Evolutionary conservation across 2,797 vertebrate genomes (phyloP).

Genomic region (Rallus crepitans): DNA sequence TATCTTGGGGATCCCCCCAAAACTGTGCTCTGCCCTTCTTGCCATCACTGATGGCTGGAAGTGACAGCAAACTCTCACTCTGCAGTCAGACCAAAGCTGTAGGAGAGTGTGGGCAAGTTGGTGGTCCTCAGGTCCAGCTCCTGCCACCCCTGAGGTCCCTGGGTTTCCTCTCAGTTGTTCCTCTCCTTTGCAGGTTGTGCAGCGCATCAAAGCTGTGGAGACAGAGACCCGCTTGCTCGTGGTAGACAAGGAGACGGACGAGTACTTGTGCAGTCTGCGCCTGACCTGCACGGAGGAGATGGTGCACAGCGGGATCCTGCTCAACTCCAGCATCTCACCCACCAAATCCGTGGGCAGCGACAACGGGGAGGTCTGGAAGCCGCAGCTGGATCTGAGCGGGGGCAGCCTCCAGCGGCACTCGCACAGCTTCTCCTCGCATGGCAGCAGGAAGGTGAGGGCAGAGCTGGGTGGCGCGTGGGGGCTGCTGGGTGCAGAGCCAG

Average conservation of each 20-base stretch:
- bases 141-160: rapidly evolving
- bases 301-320: constrained; percentile 79
- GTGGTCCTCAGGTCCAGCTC: background rate
- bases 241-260: constrained; percentile 91
- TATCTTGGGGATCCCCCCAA: background rate
- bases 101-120: rapidly evolving
- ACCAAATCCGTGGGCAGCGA: constrained; percentile 74
- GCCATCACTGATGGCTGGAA: rapidly evolving
- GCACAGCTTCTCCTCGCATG: constrained; percentile 84
- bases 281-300: constrained; percentile 87
- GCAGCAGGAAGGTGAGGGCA: constrained; percentile 87
- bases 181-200: constrained; percentile 85
- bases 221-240: constrained; percentile 89
- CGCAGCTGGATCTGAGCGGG: constrained; percentile 67
- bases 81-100: rapidly evolving
- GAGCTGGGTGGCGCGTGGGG: rapidly evolving
- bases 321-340: background rate
- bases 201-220: constrained; percentile 88
- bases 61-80: too few relatives aligned
- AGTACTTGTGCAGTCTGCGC: constrained; percentile 82
- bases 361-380: constrained; percentile 83
- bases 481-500: rapidly evolving
- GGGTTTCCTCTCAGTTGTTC: background rate
- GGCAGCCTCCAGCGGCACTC: constrained; percentile 80
- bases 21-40: rapidly evolving